A percentile compares a stretch with the other conserved stretches of the same genome.
These are phyloP conservation scores for Astreopora myriophthalma DNA, from an alignment of 64 coral and sea anemone species.

Conservation along the genomic window DNA sequence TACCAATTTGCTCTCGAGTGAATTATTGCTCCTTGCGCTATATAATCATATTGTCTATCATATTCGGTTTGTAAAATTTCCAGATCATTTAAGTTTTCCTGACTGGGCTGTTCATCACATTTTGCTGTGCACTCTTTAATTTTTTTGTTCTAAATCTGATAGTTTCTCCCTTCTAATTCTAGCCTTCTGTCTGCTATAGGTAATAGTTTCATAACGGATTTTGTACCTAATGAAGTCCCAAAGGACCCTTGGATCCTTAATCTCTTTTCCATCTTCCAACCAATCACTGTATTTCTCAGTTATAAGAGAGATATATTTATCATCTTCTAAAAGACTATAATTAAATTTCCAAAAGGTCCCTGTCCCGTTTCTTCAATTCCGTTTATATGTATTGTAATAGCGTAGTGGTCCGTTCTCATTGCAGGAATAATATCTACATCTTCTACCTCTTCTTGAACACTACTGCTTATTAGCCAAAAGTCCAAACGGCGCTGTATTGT, in stretches of 20 bases:
- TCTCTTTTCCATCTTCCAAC: slow-evolving; percentile 28
- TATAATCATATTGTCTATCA: slow-evolving; percentile 63
- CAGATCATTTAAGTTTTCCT: slow-evolving; percentile 21
- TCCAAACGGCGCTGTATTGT: slow-evolving; percentile 18
- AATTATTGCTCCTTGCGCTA: slow-evolving; percentile 44
- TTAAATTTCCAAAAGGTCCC: slow-evolving; percentile 63
- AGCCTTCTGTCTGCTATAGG: slow-evolving; percentile 39
- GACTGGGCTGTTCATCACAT: not conserved
- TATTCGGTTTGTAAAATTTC: slow-evolving; percentile 54
- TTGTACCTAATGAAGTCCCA: slow-evolving; percentile 54
- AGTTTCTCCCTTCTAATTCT: slow-evolving; percentile 50
- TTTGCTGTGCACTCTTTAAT: slow-evolving; percentile 24
- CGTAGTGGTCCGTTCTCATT: slow-evolving; percentile 42
- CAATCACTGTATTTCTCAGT: slow-evolving; percentile 14
- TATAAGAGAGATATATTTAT: not conserved
- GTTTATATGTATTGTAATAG: slow-evolving; percentile 39
- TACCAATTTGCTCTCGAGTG: slow-evolving; percentile 34
- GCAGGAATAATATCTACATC: slow-evolving; percentile 29
- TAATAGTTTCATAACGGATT: slow-evolving; percentile 33
- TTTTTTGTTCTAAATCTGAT: slow-evolving; percentile 20
- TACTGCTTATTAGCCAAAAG: slow-evolving; percentile 29
- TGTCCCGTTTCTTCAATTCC: slow-evolving; percentile 20
- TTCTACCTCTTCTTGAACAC: slow-evolving; percentile 30
- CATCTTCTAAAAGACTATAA: slow-evolving; percentile 27
- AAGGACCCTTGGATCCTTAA: slow-evolving; percentile 27